Evolutionary conservation across 2,888 invertebrate species (phyloP).

Genomic region (Tipula vernalis): DNA sequence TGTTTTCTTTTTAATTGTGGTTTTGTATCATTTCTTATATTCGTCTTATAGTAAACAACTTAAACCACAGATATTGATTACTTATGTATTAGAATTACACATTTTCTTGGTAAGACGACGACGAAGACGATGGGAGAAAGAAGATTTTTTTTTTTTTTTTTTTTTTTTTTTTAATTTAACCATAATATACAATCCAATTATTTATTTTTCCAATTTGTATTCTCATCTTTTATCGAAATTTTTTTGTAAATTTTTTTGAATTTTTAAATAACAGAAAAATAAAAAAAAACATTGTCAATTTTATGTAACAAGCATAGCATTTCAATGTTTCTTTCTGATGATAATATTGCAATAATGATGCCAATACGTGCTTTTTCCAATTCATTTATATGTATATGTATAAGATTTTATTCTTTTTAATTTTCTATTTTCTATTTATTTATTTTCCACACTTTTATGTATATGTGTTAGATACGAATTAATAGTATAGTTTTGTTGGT

Average conservation of each 20-base stretch:
- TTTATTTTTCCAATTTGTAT: not conserved
- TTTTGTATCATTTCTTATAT: not conserved
- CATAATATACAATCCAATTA: not conserved
- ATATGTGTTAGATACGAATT: not conserved
- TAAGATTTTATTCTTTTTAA: not conserved
- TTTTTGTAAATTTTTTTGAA: not conserved
- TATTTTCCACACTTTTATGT: not conserved
- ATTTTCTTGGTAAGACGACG: not conserved
- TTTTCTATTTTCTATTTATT: not conserved
- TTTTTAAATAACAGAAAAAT: not conserved
- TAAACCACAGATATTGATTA: not conserved
- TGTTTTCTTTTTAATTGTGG: not conserved
- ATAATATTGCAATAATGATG: not conserved
- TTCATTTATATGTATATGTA: conserved; percentile 4
- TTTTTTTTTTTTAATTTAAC: not conserved
- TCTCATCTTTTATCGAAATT: not conserved
- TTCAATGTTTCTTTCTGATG: not conserved
- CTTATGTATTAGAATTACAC: not conserved
- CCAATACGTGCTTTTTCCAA: not conserved
- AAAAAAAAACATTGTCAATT: not conserved
- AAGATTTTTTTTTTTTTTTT: not conserved
- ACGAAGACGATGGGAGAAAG: not conserved
- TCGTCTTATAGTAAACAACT: not conserved
- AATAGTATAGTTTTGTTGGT: not conserved
- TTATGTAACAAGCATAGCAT: not conserved